Evolutionary conservation across 2,888 invertebrate genomes (phyloP).

Genomic region (Sinodicranocentrus sp.): DNA sequence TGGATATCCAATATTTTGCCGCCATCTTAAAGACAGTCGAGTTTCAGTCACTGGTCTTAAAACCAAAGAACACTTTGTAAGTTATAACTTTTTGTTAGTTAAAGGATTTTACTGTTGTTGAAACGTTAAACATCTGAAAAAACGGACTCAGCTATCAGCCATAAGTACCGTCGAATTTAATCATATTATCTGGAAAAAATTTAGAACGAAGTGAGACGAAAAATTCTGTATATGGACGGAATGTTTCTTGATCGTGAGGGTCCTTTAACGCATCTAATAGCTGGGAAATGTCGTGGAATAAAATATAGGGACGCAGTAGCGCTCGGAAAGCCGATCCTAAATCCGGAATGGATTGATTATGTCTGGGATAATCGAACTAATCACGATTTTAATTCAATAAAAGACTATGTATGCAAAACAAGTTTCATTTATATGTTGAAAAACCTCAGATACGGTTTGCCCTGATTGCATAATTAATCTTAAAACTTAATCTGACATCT

Average conservation of each 20-base stretch:
- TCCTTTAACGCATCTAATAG: constrained; percentile 91
- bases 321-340: constrained; percentile 92
- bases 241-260: constrained; percentile 72
- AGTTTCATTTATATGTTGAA: too few relatives aligned
- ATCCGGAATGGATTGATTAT: constrained; percentile 91
- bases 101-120: too few relatives aligned
- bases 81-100: constrained; percentile 23
- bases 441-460: too few relatives aligned
- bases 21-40: constrained; percentile 69
- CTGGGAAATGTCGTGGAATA: constrained; percentile 91
- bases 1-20: constrained; percentile 74
- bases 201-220: constrained; percentile 72
- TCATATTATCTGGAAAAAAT: too few relatives aligned
- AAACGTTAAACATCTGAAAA: too few relatives aligned
- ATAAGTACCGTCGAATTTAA: too few relatives aligned
- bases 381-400: constrained; percentile 46
- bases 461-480: too few relatives aligned
- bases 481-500: not conserved
- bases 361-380: constrained; percentile 91
- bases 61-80: constrained; percentile 73
- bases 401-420: too few relatives aligned
- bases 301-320: constrained; percentile 97
- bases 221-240: constrained; percentile 76
- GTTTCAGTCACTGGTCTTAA: constrained; percentile 74
- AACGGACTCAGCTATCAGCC: too few relatives aligned